Evolutionary conservation across 2,113 vertebrate species (phyloP).

Genomic region (Ramphastos sulfuratus): DNA sequence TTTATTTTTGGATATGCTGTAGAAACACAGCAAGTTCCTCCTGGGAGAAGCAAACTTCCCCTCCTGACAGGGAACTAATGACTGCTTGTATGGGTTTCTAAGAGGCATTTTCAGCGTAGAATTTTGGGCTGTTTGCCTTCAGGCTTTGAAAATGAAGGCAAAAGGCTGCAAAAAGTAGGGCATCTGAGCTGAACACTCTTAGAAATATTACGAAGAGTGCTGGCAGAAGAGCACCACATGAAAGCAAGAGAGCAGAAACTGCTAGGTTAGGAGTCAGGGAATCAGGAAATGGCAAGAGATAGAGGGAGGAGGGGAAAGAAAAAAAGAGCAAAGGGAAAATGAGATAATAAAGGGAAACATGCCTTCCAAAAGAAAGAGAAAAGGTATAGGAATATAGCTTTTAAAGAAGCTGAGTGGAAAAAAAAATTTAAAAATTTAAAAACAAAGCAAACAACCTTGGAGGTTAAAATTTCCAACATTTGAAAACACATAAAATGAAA

Average conservation of each 20-base stretch:
- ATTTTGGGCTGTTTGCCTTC: not conserved
- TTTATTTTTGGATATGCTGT: not conserved
- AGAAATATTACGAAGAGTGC: not conserved
- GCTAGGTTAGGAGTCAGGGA: not conserved
- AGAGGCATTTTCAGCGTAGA: not conserved
- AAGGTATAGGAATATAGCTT: not conserved
- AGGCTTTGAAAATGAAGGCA: not conserved
- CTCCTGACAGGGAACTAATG: not conserved
- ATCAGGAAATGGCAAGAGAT: not conserved
- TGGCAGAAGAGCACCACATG: not conserved
- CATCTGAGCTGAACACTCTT: not conserved
- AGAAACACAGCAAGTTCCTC: conserved; percentile 32
- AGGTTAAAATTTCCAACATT: not conserved
- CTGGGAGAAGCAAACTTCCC: not conserved
- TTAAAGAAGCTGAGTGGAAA: not conserved
- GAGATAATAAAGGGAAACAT: not conserved
- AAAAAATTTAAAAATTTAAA: not conserved
- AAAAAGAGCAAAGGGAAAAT: not conserved
- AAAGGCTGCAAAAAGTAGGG: not conserved
- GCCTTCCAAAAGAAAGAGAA: not conserved
- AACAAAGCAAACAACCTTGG: not conserved
- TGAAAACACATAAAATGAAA: not conserved
- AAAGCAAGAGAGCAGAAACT: not conserved
- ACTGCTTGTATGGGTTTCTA: not conserved
- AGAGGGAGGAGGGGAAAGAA: not conserved